Evolutionary conservation across 2,113 vertebrate genomes (phyloP).

Genomic region (Poeciliopsis prolifica): DNA sequence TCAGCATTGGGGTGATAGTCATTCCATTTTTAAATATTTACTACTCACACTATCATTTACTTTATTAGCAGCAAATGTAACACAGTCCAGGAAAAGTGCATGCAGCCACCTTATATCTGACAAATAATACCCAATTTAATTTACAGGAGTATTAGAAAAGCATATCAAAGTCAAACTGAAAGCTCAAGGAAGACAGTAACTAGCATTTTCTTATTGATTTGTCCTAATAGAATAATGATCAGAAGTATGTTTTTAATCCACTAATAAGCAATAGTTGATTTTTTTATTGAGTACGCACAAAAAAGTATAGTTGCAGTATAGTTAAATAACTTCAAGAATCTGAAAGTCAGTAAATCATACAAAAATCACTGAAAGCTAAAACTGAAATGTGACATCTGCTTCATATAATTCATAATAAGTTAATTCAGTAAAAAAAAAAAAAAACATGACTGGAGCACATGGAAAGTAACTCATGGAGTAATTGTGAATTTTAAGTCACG

Average conservation of each 20-base stretch:
- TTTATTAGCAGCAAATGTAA: not conserved
- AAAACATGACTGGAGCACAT: no score
- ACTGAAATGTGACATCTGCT: not conserved
- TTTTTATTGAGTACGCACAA: not conserved
- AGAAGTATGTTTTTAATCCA: not conserved
- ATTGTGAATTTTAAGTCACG: not conserved
- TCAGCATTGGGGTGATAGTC: not conserved
- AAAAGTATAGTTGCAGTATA: not conserved
- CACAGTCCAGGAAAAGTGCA: conserved; percentile 1
- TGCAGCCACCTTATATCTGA: not conserved
- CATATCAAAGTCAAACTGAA: not conserved
- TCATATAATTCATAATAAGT: not conserved
- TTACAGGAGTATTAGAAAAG: not conserved
- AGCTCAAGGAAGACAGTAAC: not conserved
- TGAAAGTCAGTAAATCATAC: not conserved
- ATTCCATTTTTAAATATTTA: no score
- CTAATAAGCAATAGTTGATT: not conserved
- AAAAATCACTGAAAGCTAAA: not conserved
- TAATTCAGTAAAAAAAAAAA: no score
- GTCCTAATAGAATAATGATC: not conserved
- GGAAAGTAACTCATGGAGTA: not conserved
- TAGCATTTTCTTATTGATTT: not conserved
- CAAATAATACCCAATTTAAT: not conserved
- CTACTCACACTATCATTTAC: not conserved
- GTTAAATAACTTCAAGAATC: not conserved